phyloP scores from a whole-genome alignment of 2,113 vertebrate genomes.

The Notechis scutatus region DNA sequence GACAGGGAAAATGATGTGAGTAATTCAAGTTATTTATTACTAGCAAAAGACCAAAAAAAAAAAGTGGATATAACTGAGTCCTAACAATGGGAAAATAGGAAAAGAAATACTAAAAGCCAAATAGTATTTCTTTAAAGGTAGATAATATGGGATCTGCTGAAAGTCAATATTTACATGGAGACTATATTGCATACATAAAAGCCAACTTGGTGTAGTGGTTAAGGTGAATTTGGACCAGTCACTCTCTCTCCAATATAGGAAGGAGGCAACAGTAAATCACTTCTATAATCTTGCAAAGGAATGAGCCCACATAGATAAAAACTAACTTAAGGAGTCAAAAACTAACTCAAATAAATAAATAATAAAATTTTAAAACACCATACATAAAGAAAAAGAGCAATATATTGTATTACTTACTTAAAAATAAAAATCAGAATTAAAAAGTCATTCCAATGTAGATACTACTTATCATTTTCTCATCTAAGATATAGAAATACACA shows the following conservation, averaged over 20 bases:
- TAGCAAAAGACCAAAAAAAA: background rate
- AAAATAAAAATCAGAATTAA: background rate
- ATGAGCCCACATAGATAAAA: background rate
- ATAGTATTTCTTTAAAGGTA: background rate
- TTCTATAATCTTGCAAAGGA: background rate
- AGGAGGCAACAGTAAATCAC: background rate
- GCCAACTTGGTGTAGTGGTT: background rate
- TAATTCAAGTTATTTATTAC: background rate
- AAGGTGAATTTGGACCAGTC: background rate
- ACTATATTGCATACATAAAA: background rate
- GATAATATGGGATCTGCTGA: background rate
- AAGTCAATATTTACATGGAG: background rate
- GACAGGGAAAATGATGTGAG: background rate
- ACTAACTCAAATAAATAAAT: background rate
- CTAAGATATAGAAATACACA: conserved; percentile 22
- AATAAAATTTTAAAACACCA: background rate
- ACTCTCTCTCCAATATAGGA: too few relatives aligned
- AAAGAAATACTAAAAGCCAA: background rate
- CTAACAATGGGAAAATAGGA: background rate
- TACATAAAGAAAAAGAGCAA: background rate
- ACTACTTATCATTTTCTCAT: background rate
- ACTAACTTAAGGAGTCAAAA: background rate
- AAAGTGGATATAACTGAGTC: background rate
- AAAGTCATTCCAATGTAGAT: conserved; percentile 11
- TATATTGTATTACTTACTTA: background rate